Conservation (phyloP, 1,140 invertebrate species). For the Mactra quadrangularis region DNA sequence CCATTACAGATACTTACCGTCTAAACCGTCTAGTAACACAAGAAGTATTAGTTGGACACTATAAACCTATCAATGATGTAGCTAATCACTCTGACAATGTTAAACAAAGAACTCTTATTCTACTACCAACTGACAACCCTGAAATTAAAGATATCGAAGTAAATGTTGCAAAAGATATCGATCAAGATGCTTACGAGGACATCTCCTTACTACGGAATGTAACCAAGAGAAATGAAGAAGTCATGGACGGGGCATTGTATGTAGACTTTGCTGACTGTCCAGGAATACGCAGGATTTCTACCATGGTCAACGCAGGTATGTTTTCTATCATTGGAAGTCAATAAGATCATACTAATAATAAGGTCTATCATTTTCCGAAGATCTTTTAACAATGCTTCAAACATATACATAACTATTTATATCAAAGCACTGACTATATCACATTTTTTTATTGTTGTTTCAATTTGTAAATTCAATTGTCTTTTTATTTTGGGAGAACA, state of each 20-base stretch:
- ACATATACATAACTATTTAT: too few species aligned
- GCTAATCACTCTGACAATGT: conserved; percentile 1
- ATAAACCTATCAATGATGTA: conserved; percentile 10
- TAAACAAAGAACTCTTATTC: conserved; percentile 32
- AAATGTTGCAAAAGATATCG: conserved; percentile 2
- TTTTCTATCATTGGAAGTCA: too few species aligned
- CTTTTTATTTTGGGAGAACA: too few species aligned
- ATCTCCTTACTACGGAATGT: conserved; percentile 29
- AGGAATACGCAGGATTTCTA: not conserved
- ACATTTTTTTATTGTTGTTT: too few species aligned
- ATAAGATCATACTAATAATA: too few species aligned
- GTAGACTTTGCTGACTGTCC: conserved; percentile 27
- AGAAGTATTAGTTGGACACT: conserved; percentile 40
- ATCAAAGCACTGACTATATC: too few species aligned
- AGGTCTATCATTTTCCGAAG: too few species aligned
- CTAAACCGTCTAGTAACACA: conserved; percentile 43
- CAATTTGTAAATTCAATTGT: too few species aligned
- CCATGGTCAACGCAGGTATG: too few species aligned
- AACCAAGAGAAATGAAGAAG: not conserved
- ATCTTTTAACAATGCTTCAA: too few species aligned
- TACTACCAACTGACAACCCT: conserved; percentile 30
- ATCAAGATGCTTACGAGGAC: conserved; percentile 26
- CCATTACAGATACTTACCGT: conserved; percentile 29
- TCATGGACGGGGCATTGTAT: conserved; percentile 9
- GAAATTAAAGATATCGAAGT: conserved; percentile 41